Evolutionary conservation across 2,113 vertebrate species (phyloP).

Genomic region (Paramormyrops kingsleyae): DNA sequence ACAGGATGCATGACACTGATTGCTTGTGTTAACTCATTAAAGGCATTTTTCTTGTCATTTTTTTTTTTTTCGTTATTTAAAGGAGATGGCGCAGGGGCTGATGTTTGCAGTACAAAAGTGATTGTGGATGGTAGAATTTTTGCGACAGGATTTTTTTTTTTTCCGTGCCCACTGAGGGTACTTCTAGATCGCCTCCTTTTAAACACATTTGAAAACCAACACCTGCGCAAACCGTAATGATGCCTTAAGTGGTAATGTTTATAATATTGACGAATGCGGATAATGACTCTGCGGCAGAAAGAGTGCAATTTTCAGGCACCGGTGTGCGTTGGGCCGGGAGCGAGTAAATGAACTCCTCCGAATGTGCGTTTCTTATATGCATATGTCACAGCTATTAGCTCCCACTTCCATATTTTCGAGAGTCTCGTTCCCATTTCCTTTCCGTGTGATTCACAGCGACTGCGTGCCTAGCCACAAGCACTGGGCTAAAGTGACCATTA

Average conservation of each 20-base stretch:
- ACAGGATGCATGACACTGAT: constrained; percentile 64
- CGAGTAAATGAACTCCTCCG: not conserved
- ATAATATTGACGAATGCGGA: constrained; percentile 1
- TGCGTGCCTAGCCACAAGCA: not conserved
- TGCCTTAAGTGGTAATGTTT: not conserved
- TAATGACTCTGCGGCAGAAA: not conserved
- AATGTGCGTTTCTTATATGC: not conserved
- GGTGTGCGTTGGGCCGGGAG: not conserved
- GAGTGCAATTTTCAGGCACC: not conserved
- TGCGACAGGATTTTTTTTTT: not conserved
- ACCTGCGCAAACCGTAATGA: not conserved
- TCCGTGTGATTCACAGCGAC: not conserved
- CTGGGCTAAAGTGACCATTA: constrained; percentile 15
- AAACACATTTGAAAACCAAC: not conserved
- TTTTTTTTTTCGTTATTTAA: not conserved
- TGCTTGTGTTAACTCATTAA: constrained; percentile 51
- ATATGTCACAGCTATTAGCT: constrained; percentile 2
- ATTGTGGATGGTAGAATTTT: constrained; percentile 24
- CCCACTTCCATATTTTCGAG: not conserved
- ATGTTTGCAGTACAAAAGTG: not conserved
- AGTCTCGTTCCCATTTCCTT: not conserved
- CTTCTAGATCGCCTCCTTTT: not conserved
- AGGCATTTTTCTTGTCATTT: constrained; percentile 46
- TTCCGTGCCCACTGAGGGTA: not conserved
- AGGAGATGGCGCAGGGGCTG: not conserved